Percentiles rank a stretch among this genome's conserved stretches.
Conservation (phyloP, 1,140 invertebrate species). For the Panulirus ornatus region DNA sequence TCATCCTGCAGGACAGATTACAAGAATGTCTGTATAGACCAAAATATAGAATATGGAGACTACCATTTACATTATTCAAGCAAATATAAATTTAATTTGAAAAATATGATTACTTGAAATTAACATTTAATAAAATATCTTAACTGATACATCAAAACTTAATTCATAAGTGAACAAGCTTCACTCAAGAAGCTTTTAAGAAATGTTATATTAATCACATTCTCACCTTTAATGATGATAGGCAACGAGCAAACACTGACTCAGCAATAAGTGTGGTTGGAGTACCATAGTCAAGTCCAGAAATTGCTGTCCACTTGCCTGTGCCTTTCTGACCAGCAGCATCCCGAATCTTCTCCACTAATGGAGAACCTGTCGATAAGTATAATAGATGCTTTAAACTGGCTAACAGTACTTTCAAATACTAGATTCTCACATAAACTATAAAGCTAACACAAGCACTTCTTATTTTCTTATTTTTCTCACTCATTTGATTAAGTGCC, state of each 20-base stretch:
- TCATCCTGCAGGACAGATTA: slow-evolving; percentile 80
- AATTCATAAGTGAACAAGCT: not conserved
- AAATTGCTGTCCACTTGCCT: slow-evolving; percentile 99
- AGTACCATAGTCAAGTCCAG: slow-evolving; percentile 96
- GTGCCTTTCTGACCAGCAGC: slow-evolving; percentile 99
- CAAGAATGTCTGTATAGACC: not conserved
- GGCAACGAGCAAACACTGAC: slow-evolving; percentile 90
- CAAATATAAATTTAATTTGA: no score
- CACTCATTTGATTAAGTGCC: no score
- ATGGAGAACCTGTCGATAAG: slow-evolving; percentile 79
- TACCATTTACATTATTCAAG: no score
- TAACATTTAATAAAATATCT: not conserved
- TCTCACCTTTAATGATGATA: slow-evolving; percentile 35
- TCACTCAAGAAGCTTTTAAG: no score
- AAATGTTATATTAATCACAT: not conserved
- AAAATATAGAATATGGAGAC: not conserved
- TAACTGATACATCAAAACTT: not conserved
- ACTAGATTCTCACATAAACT: no score
- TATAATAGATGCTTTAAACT: not conserved
- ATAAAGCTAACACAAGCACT: no score
- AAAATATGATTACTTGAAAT: not conserved
- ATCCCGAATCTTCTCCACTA: slow-evolving; percentile 96
- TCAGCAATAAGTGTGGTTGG: slow-evolving; percentile 99
- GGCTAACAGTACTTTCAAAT: not conserved
- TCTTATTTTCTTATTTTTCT: no score